Evolutionary conservation across 2,113 vertebrate genomes (phyloP).

Genomic region (Cyrtonyx montezumae): DNA sequence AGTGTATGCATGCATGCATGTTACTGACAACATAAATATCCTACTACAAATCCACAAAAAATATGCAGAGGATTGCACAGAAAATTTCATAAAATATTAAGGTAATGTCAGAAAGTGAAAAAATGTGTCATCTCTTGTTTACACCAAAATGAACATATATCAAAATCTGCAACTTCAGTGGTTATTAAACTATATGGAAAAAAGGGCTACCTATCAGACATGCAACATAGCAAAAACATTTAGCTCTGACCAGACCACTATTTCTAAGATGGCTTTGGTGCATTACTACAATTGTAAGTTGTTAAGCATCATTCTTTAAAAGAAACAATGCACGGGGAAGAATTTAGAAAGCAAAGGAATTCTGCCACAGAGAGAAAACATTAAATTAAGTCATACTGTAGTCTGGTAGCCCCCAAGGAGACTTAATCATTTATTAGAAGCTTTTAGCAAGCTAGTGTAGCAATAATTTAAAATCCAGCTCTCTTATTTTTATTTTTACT

Average conservation of each 20-base stretch:
- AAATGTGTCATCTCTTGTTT: not conserved
- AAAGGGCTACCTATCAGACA: not conserved
- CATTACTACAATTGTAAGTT: not conserved
- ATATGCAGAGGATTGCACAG: not conserved
- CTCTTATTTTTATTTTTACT: not conserved
- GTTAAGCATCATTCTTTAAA: not conserved
- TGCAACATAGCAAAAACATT: not conserved
- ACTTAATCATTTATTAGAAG: not conserved
- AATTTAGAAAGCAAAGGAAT: not conserved
- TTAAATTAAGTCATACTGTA: not conserved
- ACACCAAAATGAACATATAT: not conserved
- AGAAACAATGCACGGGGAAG: not conserved
- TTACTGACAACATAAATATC: not conserved
- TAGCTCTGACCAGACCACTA: not conserved
- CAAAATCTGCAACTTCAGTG: not conserved
- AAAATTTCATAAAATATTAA: not conserved
- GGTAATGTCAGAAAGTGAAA: not conserved
- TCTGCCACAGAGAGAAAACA: not conserved
- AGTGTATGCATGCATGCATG: not conserved
- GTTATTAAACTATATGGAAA: not conserved
- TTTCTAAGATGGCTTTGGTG: not conserved
- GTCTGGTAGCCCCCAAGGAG: not conserved
- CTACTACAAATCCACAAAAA: not conserved
- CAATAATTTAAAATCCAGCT: not conserved
- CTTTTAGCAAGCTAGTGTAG: not conserved